Conservation (phyloP, 2,888 invertebrate genomes). For the Erebia palarica region DNA sequence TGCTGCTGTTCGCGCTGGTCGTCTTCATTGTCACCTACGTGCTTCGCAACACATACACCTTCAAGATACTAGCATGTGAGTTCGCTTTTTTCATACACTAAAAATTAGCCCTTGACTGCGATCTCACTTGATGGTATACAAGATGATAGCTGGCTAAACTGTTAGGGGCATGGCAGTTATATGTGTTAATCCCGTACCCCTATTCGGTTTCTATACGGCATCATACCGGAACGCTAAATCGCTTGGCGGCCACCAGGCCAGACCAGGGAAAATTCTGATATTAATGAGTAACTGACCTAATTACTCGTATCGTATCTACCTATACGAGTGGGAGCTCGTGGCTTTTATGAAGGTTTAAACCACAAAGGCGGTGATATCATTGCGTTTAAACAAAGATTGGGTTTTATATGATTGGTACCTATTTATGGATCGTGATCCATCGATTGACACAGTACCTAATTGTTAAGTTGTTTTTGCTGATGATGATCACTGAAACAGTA, state of each 20-base stretch:
- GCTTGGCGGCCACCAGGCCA: too few species aligned
- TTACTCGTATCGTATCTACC: conserved; percentile 4
- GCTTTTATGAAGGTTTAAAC: conserved; percentile 9
- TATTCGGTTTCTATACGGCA: too few species aligned
- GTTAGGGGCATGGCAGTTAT: too few species aligned
- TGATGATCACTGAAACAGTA: too few species aligned
- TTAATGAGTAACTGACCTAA: conserved; percentile 46
- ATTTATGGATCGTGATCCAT: conserved; percentile 5
- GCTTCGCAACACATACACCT: conserved; percentile 51
- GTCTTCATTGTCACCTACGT: conserved; percentile 51
- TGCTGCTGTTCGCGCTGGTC: conserved; percentile 46
- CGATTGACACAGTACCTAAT: background rate
- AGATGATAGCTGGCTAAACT: too few species aligned
- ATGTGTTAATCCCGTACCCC: too few species aligned
- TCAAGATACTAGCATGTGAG: conserved; percentile 58
- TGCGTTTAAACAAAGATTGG: background rate
- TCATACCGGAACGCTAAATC: too few species aligned
- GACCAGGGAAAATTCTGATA: too few species aligned
- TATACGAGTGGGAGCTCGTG: conserved; percentile 8
- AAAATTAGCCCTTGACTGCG: too few species aligned
- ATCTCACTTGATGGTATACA: too few species aligned
- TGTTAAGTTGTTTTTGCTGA: background rate
- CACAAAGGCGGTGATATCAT: conserved; percentile 21
- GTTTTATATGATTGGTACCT: conserved; percentile 9
- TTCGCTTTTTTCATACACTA: background rate